phyloP scores from a whole-genome alignment of 2,888 invertebrate species.

The Drosophila imparisetae region DNA sequence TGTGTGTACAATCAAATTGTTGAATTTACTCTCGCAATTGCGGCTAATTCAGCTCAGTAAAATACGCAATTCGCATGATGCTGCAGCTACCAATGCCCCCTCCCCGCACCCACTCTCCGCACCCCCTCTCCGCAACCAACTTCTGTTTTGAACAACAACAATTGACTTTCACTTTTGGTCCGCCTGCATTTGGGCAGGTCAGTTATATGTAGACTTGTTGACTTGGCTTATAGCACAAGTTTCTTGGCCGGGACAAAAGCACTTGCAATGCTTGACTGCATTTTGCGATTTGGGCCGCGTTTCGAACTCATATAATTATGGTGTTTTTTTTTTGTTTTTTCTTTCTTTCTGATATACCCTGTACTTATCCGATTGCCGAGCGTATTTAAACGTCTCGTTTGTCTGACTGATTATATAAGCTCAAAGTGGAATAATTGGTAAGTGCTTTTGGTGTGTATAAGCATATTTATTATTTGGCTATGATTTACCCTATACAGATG shows the following conservation, averaged over 20 bases:
- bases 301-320: conserved; percentile 63
- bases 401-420: neutral
- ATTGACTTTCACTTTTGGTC: conserved; percentile 69
- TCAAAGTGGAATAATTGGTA: neutral
- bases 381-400: neutral
- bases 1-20: conserved; percentile 59
- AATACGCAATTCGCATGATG: conserved; percentile 54
- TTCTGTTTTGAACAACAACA: conserved; percentile 32
- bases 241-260: conserved; percentile 27
- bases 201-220: conserved; percentile 47
- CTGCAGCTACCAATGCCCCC: conserved; percentile 50
- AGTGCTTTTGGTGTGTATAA: neutral
- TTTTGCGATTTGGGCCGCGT: conserved; percentile 68
- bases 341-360: conserved; percentile 36
- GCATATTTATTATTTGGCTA: neutral
- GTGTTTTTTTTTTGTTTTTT: conserved; percentile 36
- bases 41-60: conserved; percentile 56
- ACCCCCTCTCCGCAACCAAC: neutral
- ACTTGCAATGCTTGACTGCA: conserved; percentile 68
- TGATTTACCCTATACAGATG: neutral
- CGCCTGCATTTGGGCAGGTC: conserved; percentile 68
- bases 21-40: conserved; percentile 54
- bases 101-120: conserved; percentile 10
- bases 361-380: conserved; percentile 3
- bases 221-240: conserved; percentile 41